phyloP scores from a whole-genome alignment of 2,113 vertebrate genomes.

The Aramus guarauna region DNA sequence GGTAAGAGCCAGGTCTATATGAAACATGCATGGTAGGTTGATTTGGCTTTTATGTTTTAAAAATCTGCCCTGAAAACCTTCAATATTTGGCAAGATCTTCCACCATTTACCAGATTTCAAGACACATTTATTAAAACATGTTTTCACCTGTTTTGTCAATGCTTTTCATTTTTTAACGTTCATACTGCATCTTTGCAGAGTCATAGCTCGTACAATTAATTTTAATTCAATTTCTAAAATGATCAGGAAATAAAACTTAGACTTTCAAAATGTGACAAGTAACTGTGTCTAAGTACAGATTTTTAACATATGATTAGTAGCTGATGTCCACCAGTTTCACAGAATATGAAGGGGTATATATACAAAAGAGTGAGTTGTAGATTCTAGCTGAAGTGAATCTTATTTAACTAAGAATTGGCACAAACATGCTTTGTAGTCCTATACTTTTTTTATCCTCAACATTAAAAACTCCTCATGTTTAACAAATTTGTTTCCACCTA shows the following conservation, averaged over 20 bases:
- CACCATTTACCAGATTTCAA: neutral
- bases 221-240: neutral
- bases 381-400: neutral
- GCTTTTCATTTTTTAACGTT: neutral
- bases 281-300: neutral
- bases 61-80: neutral
- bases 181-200: neutral
- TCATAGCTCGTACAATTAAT: neutral
- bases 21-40: neutral
- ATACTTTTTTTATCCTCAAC: neutral
- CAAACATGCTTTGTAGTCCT: neutral
- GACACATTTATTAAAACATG: neutral
- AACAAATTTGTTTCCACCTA: constrained; percentile 46
- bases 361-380: neutral
- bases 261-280: neutral
- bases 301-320: neutral
- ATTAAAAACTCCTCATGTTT: constrained; percentile 21
- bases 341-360: neutral
- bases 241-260: neutral
- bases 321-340: neutral
- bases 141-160: neutral
- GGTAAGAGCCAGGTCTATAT: neutral
- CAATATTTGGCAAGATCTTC: neutral
- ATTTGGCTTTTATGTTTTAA: neutral
- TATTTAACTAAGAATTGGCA: constrained; percentile 21